Percentiles rank a stretch among this genome's conserved stretches.
Conservation (phyloP, 2,888 invertebrate species). For the Netelia fuscicornis region DNA sequence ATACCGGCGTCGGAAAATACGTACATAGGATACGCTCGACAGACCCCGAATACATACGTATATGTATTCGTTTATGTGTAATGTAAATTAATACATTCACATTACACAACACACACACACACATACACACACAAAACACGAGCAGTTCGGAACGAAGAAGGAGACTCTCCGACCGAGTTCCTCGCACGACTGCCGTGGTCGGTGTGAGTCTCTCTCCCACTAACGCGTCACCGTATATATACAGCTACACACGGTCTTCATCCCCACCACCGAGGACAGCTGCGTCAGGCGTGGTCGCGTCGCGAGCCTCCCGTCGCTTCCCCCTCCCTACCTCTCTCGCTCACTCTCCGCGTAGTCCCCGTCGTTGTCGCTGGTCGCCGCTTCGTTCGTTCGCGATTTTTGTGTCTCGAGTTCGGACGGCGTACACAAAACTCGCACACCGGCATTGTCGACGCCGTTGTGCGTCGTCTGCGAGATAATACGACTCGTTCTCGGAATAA, state of each 20-base stretch:
- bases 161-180: background rate
- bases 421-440: conserved; percentile 47
- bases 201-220: conserved; percentile 12
- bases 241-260: conserved; percentile 36
- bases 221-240: background rate
- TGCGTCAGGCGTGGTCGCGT: conserved; percentile 83
- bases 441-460: conserved; percentile 22
- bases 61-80: no score
- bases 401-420: conserved; percentile 23
- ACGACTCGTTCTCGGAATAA: conserved; percentile 17
- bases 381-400: conserved; percentile 44
- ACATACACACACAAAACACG: background rate
- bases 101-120: background rate
- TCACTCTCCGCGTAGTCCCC: conserved; percentile 33
- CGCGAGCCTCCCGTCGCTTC: conserved; percentile 60
- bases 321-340: conserved; percentile 16
- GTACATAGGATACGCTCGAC: background rate
- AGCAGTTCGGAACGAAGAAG: background rate
- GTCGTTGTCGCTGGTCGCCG: conserved; percentile 57
- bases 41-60: background rate
- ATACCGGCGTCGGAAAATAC: background rate
- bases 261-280: conserved; percentile 72
- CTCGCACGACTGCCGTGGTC: background rate
- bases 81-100: background rate
- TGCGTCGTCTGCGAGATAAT: conserved; percentile 50